Conservation (phyloP, 2,888 invertebrate species). For the Odontomyia ornata region DNA sequence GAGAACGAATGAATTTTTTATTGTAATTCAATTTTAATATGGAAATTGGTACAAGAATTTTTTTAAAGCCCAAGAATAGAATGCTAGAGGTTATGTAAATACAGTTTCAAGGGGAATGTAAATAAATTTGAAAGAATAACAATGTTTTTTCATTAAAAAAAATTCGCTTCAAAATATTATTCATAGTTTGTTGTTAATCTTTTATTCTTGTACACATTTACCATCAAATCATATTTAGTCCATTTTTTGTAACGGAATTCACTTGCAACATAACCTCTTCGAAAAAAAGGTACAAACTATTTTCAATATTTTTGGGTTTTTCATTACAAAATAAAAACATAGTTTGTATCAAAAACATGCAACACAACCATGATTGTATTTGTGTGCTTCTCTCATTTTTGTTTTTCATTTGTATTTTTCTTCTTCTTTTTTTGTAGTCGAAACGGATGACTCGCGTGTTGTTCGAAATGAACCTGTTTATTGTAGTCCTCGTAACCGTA, state of each 20-base stretch:
- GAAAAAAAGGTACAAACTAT: not conserved
- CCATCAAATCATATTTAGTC: not conserved
- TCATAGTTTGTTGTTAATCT: not conserved
- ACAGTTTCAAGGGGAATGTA: no score
- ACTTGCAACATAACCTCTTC: not conserved
- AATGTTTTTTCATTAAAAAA: no score
- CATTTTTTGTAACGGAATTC: not conserved
- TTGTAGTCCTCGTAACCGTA: constrained; percentile 52
- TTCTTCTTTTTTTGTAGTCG: constrained; percentile 57
- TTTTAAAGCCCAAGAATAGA: not conserved
- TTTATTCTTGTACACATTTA: constrained; percentile 12
- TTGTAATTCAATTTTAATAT: not conserved
- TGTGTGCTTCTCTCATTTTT: constrained; percentile 38
- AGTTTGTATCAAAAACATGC: not conserved
- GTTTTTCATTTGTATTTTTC: constrained; percentile 39
- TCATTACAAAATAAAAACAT: no score
- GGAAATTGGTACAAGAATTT: constrained; percentile 26
- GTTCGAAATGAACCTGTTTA: constrained; percentile 59
- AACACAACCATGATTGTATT: not conserved
- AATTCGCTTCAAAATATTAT: no score
- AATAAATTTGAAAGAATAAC: no score
- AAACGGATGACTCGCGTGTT: constrained; percentile 63
- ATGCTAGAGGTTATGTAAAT: no score
- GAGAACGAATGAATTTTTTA: not conserved
- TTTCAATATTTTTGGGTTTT: no score